Percentiles rank a stretch among this genome's conserved stretches.
phyloP scores from a whole-genome alignment of 2,113 vertebrate genomes.

The Osmerus eperlanus region DNA sequence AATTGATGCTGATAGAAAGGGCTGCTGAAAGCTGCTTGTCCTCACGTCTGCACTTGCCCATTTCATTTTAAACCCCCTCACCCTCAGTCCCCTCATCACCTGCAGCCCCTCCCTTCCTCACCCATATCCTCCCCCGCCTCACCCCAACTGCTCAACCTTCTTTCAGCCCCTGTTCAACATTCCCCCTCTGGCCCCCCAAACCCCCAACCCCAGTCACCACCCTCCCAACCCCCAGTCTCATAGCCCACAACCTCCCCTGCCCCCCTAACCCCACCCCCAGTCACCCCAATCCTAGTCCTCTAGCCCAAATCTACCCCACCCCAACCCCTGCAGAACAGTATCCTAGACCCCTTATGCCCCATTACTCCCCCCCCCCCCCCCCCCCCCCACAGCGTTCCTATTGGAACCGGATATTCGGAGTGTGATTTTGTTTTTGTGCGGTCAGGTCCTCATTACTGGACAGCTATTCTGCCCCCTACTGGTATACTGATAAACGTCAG shows the following conservation, averaged over 20 bases:
- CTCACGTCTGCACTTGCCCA: constrained; percentile 52
- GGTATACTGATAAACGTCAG: constrained; percentile 7
- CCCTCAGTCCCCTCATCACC: constrained; percentile 7
- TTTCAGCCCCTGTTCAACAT: no score
- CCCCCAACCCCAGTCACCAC: no score
- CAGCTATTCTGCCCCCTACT: constrained; percentile 30
- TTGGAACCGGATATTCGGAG: constrained; percentile 68
- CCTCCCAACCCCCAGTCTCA: no score
- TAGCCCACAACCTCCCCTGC: no score
- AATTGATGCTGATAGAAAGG: constrained; percentile 67
- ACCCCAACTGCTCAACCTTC: not conserved
- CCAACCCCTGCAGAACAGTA: no score
- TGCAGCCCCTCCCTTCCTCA: constrained; percentile 28
- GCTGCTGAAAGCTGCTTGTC: constrained; percentile 64
- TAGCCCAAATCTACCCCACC: no score
- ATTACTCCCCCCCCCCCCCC: no score
- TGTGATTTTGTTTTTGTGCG: constrained; percentile 66
- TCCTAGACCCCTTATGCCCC: no score
- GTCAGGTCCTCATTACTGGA: not conserved
- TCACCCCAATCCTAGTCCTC: no score
- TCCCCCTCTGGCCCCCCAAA: no score
- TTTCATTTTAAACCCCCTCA: constrained; percentile 28
- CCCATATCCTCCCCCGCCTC: constrained; percentile 32
- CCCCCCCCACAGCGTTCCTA: no score
- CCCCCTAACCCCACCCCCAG: no score